Conservation (phyloP, 1,140 invertebrate species). For the Ceratosolen fusciceps region DNA sequence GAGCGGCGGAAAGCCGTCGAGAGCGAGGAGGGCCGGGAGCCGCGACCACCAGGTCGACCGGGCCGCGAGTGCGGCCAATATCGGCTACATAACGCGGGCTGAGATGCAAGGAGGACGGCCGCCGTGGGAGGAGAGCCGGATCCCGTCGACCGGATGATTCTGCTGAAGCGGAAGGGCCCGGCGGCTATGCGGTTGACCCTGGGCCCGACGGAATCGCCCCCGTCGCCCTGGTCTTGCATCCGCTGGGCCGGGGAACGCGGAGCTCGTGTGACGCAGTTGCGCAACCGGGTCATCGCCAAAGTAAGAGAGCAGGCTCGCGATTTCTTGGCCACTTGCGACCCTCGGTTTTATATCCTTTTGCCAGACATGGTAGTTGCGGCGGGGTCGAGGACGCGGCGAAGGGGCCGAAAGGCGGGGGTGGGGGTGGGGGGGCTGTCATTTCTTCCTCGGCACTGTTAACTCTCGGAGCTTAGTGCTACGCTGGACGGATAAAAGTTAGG, state of each 20-base stretch:
- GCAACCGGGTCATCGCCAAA: constrained; percentile 58
- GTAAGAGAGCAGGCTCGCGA: constrained; percentile 44
- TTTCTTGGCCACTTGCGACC: too few species aligned
- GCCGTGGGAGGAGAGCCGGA: background rate
- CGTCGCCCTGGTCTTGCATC: constrained; percentile 71
- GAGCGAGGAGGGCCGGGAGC: too few species aligned
- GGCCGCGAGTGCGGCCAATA: background rate
- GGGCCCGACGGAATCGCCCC: constrained; percentile 66
- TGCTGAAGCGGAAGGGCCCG: constrained; percentile 58
- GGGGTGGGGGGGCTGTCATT: too few species aligned
- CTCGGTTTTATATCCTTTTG: too few species aligned
- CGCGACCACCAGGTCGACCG: background rate
- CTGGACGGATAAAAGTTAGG: too few species aligned
- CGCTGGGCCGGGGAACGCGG: constrained; percentile 59
- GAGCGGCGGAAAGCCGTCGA: too few species aligned
- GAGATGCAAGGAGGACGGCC: background rate
- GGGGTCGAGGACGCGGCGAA: too few species aligned
- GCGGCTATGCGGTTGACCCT: constrained; percentile 60
- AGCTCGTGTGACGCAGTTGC: constrained; percentile 54
- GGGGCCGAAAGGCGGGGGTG: too few species aligned
- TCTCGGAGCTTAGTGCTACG: too few species aligned
- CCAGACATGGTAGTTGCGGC: too few species aligned
- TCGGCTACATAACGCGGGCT: background rate
- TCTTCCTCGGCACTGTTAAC: too few species aligned
- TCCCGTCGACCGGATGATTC: constrained; percentile 53